Conservation (phyloP, 2,113 vertebrate species). For the Tonatia bakeri region DNA sequence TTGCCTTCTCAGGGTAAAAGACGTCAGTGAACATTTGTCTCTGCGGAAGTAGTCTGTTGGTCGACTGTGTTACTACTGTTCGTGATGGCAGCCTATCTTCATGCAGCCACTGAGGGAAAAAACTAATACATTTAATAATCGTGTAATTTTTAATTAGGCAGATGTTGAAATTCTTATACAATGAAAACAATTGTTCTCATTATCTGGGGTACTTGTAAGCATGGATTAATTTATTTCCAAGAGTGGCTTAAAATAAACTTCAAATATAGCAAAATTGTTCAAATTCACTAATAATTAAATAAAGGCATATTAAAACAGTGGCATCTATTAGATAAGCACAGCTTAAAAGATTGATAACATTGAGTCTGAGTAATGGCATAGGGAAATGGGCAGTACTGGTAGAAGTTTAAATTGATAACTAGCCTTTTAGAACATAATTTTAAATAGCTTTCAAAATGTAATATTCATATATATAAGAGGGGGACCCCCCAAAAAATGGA, state of each 20-base stretch:
- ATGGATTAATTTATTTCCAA: slow-evolving; percentile 20
- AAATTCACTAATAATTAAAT: neutral
- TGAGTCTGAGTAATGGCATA: neutral
- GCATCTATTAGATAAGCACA: neutral
- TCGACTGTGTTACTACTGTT: neutral
- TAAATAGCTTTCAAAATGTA: neutral
- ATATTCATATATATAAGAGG: neutral
- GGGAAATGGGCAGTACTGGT: neutral
- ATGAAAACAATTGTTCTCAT: neutral
- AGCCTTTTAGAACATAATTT: neutral
- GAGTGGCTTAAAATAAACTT: neutral
- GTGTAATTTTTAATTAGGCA: neutral
- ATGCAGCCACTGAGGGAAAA: neutral
- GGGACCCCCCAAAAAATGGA: no score
- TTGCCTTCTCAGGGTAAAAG: neutral
- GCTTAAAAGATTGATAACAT: neutral
- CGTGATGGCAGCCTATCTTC: neutral
- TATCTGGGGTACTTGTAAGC: neutral
- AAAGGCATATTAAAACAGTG: neutral
- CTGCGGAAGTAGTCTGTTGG: neutral
- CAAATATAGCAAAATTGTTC: neutral
- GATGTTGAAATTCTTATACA: neutral
- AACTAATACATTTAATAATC: neutral
- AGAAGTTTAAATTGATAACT: slow-evolving; percentile 3
- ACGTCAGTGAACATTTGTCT: neutral